Evolutionary conservation across 2,888 invertebrate genomes (phyloP).

Genomic region (Steinernema hermaphroditum): DNA sequence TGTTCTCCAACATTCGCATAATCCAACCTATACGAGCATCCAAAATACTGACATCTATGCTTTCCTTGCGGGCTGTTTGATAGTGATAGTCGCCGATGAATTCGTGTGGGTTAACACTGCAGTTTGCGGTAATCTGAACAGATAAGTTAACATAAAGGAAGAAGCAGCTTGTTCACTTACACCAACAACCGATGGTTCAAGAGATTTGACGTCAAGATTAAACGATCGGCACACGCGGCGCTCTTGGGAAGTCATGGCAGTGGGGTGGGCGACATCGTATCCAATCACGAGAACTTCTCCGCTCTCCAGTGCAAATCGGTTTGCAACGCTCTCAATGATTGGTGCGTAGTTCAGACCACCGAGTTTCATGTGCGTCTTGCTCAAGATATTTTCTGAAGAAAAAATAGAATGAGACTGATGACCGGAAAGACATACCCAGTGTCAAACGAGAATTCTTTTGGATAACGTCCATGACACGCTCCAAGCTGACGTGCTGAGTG

Average conservation of each 20-base stretch:
- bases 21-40: conserved; percentile 33
- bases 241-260: conserved; percentile 30
- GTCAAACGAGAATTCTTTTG: conserved; percentile 18
- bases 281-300: conserved; percentile 40
- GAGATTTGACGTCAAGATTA: conserved; percentile 32
- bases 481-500: conserved; percentile 40
- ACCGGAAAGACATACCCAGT: background rate
- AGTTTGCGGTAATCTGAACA: conserved; percentile 40
- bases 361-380: conserved; percentile 45
- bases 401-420: background rate
- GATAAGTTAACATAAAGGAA: background rate
- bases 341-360: conserved; percentile 44
- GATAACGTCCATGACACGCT: conserved; percentile 3
- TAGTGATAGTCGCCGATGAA: conserved; percentile 47
- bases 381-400: conserved; percentile 35
- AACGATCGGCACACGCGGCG: conserved; percentile 19
- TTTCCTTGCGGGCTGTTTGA: conserved; percentile 34
- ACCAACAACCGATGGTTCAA: conserved; percentile 45
- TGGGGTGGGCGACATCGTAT: conserved; percentile 47
- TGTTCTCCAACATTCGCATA: conserved; percentile 32
- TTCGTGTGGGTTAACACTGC: conserved; percentile 27
- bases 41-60: conserved; percentile 24
- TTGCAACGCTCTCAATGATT: conserved; percentile 23
- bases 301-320: background rate
- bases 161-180: too few relatives aligned